phyloP scores from a whole-genome alignment of 1,140 invertebrate species.

The Aphelinus certus region DNA sequence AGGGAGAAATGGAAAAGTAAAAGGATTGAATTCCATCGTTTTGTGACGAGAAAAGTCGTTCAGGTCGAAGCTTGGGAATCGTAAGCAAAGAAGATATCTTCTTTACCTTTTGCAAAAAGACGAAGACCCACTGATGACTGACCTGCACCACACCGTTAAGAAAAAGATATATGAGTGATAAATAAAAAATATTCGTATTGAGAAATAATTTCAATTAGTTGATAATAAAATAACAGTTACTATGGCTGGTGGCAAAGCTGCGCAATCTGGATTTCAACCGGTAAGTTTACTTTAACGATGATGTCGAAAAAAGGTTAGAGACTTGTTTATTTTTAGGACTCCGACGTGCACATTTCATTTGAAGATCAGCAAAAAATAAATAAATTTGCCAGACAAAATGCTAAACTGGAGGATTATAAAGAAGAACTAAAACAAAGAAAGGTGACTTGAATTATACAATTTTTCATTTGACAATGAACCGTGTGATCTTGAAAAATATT shows the following conservation, averaged over 20 bases:
- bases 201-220: no score
- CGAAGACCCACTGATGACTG: no score
- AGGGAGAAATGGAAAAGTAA: no score
- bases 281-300: slow-evolving; percentile 42
- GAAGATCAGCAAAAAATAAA: slow-evolving; percentile 99
- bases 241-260: slow-evolving; percentile 57
- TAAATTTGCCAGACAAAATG: slow-evolving; percentile 93
- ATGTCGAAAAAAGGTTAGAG: slow-evolving; percentile 20
- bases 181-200: no score
- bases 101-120: no score
- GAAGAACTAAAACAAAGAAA: slow-evolving; percentile 89
- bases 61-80: no score
- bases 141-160: no score
- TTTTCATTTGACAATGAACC: neutral
- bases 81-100: no score
- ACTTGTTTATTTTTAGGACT: slow-evolving; percentile 71
- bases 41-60: no score
- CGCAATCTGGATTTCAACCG: slow-evolving; percentile 57
- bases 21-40: no score
- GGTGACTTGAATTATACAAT: slow-evolving; percentile 61
- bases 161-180: no score
- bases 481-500: neutral
- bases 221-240: no score
- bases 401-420: slow-evolving; percentile 89
- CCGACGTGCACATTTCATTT: slow-evolving; percentile 92